These are phyloP conservation scores for Beris chalybata DNA, from an alignment of 2,888 invertebrate genomes.

Conservation along the genomic window DNA sequence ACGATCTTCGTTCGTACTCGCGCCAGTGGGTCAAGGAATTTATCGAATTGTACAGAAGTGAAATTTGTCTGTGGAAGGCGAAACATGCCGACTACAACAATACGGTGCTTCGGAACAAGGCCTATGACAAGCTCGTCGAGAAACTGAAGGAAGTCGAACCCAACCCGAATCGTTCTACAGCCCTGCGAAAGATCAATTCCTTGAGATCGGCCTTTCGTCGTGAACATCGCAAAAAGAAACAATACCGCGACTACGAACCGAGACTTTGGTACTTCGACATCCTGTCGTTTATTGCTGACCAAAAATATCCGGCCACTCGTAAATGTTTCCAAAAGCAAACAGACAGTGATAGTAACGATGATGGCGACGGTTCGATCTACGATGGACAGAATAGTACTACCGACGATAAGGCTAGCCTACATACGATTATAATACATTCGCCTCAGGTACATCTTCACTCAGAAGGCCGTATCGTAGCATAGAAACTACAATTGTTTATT, in stretches of 20 bases:
- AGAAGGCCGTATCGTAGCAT: not conserved
- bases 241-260: constrained; percentile 51
- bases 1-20: constrained; percentile 53
- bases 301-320: constrained; percentile 45
- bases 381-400: constrained; percentile 47
- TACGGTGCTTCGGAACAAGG: constrained; percentile 51
- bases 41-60: constrained; percentile 52
- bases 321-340: constrained; percentile 43
- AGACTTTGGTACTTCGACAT: constrained; percentile 54
- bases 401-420: constrained; percentile 49
- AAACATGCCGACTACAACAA: constrained; percentile 55
- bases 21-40: constrained; percentile 54
- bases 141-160: constrained; percentile 55
- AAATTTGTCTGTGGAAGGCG: constrained; percentile 54
- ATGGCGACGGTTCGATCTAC: not conserved
- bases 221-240: constrained; percentile 50
- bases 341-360: constrained; percentile 2
- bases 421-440: not conserved
- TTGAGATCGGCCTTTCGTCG: constrained; percentile 53
- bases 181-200: constrained; percentile 55
- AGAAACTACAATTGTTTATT: not conserved
- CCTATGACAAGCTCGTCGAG: constrained; percentile 53
- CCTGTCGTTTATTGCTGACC: constrained; percentile 52
- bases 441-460: not conserved
- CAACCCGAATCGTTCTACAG: constrained; percentile 53